Evolutionary conservation across 1,140 invertebrate species (phyloP), one percentile per base, ranked within the genome.

Genomic region (Agraylea sexmaculata): DNA sequence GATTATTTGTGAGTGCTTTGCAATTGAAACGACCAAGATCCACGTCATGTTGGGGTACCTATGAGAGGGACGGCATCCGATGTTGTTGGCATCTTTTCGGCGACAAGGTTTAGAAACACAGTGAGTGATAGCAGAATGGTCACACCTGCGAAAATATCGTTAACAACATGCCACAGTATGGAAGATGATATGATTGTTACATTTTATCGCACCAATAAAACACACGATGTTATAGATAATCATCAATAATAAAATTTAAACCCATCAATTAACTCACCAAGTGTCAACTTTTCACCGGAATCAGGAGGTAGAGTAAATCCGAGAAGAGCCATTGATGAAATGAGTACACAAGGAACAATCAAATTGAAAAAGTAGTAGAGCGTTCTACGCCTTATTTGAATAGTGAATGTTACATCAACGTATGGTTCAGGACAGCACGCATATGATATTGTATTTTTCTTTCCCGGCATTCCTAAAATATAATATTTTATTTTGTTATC

Each of bases 311-410:
- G 70, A 32, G 92, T 94, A 70, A 99, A 99, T 22, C 93, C 93
- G 51, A 99, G 71, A 42, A 98, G 76, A 34, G 94, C 94, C 87
- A 99, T 93, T 41, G 91, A 94, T 41, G 92, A 93, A 57, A 98
- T 93, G 56, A 98, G 78, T 42, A 98, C 90, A 68, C 94, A 98
- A 41, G 95, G 95, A 53, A 98, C 91, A 60, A 99, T 97, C 54
- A 99, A 77, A 72, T 99, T 99, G 77, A 98, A 97, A 68, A 95
- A 95, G 73, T 98, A 99, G 71, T 98, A 99, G 42, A 98, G 75
- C 17, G 92, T 98, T 56, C 93, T 73, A 60, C 95, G 74, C 51
- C 94, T 74, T 57, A 99, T 95, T 70, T 93, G 85, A 56, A 99
- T 92, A 40, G 85, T 89, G 66, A 96, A 98, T 18, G 93, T 98